Evolutionary conservation across 2,797 vertebrate species (phyloP), one percentile per base, ranked within the genome.

Genomic region (Parambassis ranga): DNA sequence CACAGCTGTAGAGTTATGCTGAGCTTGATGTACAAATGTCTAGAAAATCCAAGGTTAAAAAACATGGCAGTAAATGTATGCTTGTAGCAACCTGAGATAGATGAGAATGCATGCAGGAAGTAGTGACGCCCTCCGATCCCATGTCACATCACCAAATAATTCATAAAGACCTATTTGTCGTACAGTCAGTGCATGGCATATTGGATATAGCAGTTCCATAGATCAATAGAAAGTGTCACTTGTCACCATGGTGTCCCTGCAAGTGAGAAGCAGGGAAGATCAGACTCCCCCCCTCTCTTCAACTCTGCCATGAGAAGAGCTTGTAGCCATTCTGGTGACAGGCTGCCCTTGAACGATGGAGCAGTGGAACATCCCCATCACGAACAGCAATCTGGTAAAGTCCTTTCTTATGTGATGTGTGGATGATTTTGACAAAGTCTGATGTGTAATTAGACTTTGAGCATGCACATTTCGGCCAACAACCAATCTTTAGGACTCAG

Each of bases 341-440:
- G n/a, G 50, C 38, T 33, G 77, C 71, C 85, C 81, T 90, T 89
- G 83, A 88, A 73, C 15, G 64, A 77, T 26, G 52, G 57, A 33
- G 49, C 43, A 44, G 43, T 11, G 62, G 66, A 31, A 60, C 55
- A 64, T 52, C 8, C 28, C 71, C 47, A 76, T 74, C 67, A 11
- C 59, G 44, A 64, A 49, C 48, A 23, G 27, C n/a, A 48, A 75
- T 55, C 27, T 6, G 18, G 32, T 33, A 10, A 64, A 79, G 69
- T 72, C 75, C 81, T 78, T 70, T 65, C 35, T 64, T 65, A 90
- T 86, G 30, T 38, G 37, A 24, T 31, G 9, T 14, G 35, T 32
- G 57, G 33, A 31, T 5, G 11, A 68, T 58, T 51, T 70, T 33
- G 46, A 70, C 32, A 41, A 15, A 20, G 58, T 26, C 3, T 26